A percentile compares a stretch with the other conserved stretches of the same genome.
Conservation (phyloP, 2,888 invertebrate genomes). For the Epistrophe grossulariae region DNA sequence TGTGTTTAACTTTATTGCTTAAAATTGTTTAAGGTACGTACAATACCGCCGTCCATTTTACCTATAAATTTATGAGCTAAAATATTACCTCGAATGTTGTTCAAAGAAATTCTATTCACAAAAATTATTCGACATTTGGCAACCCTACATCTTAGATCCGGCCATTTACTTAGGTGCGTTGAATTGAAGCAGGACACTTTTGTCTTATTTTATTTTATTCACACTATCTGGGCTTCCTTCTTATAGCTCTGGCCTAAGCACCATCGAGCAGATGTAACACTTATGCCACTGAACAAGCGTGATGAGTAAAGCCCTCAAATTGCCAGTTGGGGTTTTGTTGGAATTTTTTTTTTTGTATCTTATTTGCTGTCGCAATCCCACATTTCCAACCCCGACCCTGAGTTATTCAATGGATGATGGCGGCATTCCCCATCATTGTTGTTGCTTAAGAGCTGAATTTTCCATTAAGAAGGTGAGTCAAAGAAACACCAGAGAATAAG, state of each 20-base stretch:
- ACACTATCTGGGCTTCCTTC: conserved; percentile 45
- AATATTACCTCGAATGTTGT: too few relatives aligned
- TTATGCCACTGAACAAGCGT: conserved; percentile 64
- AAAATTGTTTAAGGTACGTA: too few relatives aligned
- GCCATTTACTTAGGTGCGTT: background rate
- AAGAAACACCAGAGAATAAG: conserved; percentile 34
- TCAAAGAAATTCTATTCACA: too few relatives aligned
- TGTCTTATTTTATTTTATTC: conserved; percentile 69
- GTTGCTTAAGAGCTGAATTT: conserved; percentile 30
- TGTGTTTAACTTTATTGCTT: too few relatives aligned
- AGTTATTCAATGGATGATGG: conserved; percentile 26
- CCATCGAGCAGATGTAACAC: conserved; percentile 70
- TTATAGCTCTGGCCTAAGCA: conserved; percentile 29
- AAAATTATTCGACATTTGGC: background rate
- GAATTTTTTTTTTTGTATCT: conserved; percentile 23
- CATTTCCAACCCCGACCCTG: conserved; percentile 18
- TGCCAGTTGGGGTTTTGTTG: conserved; percentile 52
- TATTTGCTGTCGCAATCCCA: background rate
- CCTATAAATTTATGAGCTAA: too few relatives aligned
- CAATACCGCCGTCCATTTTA: too few relatives aligned
- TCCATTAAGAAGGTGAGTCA: conserved; percentile 48
- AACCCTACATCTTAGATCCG: background rate
- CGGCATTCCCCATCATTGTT: conserved; percentile 31
- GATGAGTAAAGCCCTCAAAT: conserved; percentile 66
- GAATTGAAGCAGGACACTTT: conserved; percentile 32